phyloP scores from a whole-genome alignment of 1,140 invertebrate species.

The Drosophila seguyi region DNA sequence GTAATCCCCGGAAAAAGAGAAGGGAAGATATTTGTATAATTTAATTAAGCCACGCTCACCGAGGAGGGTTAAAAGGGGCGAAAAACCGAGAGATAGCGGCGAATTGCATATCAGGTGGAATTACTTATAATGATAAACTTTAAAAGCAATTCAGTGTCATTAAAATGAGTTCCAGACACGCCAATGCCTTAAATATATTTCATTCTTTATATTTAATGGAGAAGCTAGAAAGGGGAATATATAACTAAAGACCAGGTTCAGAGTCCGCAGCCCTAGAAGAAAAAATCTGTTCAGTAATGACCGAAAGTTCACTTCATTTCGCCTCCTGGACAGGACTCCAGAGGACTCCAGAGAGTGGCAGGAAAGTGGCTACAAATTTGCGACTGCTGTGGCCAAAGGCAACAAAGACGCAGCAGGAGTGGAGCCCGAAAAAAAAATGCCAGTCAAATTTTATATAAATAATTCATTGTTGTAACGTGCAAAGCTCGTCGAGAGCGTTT shows the following conservation, averaged over 20 bases:
- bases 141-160: constrained; percentile 41
- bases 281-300: constrained; percentile 57
- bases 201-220: not conserved
- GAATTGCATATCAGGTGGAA: constrained; percentile 11
- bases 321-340: constrained; percentile 48
- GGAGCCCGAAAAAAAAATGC: constrained; percentile 50
- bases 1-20: constrained; percentile 10
- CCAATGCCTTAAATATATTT: constrained; percentile 7
- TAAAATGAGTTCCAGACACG: constrained; percentile 27
- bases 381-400: constrained; percentile 28
- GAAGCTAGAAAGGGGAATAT: not conserved
- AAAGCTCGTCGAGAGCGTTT: constrained; percentile 81
- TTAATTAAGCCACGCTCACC: constrained; percentile 34
- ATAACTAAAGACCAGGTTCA: not conserved
- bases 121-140: constrained; percentile 1
- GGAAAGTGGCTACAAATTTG: constrained; percentile 61
- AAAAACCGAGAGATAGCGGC: constrained; percentile 7
- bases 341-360: constrained; percentile 8
- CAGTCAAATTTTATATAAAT: constrained; percentile 85
- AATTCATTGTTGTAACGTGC: constrained; percentile 85
- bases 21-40: constrained; percentile 20
- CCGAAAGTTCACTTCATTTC: constrained; percentile 51
- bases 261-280: constrained; percentile 9
- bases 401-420: constrained; percentile 30
- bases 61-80: constrained; percentile 10